Base-by-base conservation (phyloP, 2,113 vertebrate genomes). In the Chionomys nivalis region DNA sequence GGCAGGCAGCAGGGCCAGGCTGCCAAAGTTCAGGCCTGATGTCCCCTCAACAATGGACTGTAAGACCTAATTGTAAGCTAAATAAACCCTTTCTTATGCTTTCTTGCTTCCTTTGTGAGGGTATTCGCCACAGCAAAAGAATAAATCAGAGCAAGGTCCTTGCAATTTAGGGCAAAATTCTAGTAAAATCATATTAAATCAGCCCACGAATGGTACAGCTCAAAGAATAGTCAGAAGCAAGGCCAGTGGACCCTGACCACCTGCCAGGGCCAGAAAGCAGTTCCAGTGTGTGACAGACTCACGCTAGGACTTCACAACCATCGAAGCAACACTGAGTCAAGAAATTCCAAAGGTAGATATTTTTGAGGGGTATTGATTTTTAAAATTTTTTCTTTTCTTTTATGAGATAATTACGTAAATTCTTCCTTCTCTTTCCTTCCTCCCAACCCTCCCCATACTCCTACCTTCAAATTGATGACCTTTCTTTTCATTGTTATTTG, bases 211-310 rank as follows among this genome's bases (percentile, higher is more conserved):
- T 88, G 58, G 31, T 82, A 28, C 39, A 85, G 76, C 44, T 93
- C 79, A 88, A 97, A 87, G 66, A 96, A 93, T 36, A 96, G 93
- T 81, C 42, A 66, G 90, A 95, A 94, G 92, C 82, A 77, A 93
- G 79, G 65, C 70, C 83, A 79, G 83, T 6, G 23, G 86, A 68
- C 58, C 65, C 31, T 93, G 47, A 90, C 89, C 96, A 81, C 77
- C 42, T 77, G 23, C 49, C 89, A 75, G 89, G 89, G 19, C 72
- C 58, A 81, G 70, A 95, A 83, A 96, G 44, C 70, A 92, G 68
- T 19, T 83, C 13, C 63, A 70, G 19, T 85, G 83, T 91, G 19
- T 89, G 93, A 65, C 68, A 93, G 76, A 79, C 16, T 89, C 89
- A 44, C 42, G 19, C 55, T 19, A 94, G 85, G 92, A n/a, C 58